Base-by-base conservation (phyloP, 2,113 vertebrate genomes). In the Cariama cristata region DNA sequence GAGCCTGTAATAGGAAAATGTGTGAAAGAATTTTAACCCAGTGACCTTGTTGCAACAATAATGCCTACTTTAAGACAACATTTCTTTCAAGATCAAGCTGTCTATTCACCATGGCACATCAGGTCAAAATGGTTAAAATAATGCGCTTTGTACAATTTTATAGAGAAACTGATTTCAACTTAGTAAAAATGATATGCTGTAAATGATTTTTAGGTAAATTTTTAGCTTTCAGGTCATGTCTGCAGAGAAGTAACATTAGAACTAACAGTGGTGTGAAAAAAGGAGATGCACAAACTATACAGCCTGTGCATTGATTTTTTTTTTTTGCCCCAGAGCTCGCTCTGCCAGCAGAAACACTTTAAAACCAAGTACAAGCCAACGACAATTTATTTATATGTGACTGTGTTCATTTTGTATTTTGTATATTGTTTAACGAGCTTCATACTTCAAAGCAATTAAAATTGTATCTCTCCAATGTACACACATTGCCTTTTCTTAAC, bases 241-340 rank as follows among this genome's bases (percentile, higher is more conserved):
- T 92, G 83, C 24, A 86, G 92, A 88, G 90, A 97, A 97, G 93
- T 27, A 97, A 92, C 81, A 88, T 94, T 60, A 95, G 87, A 97
- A 79, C 27, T 87, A 81, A 94, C 71, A 95, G 56, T 35, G 67
- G 68, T 84, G 33, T 93, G 84, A 96, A 97, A 96, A 97, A 97
- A 84, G 62, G 92, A 97, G 79, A 96, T 84, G 82, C n/a, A 97
- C 86, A 81, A 94, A 86, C 83, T 55, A 27, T 47, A 95, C 52
- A 55, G 95, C 33, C 68, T 85, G 33, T 32, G 50, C 66, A 95
- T 63, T 83, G 92, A 95, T 95, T 96, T 93, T 64, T 75, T 81
- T 81, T 67, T 79, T 86, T 53, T 53, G 45, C 59, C 84, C 79
- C 83, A 68, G 81, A 86, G 75, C 66, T 72, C 27, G 83, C 55